Percentiles rank a stretch among this genome's conserved stretches.
Evolutionary conservation across 2,797 vertebrate genomes (phyloP).

Genomic region (Synanceia verrucosa): DNA sequence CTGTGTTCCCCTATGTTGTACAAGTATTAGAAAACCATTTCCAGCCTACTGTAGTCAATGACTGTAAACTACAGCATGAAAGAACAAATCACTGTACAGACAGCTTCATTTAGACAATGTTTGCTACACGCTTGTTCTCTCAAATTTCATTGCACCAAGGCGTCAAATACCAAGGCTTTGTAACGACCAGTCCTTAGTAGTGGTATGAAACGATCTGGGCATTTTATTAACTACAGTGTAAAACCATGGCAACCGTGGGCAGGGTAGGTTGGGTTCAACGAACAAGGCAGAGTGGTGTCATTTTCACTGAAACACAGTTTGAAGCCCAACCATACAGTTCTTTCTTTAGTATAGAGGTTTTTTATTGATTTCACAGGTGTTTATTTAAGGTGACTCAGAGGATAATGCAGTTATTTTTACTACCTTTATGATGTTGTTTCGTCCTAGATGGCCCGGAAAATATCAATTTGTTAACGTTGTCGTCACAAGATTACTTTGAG

Average conservation of each 20-base stretch:
- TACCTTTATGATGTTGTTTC: background rate
- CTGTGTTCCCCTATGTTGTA: background rate
- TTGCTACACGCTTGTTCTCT: background rate
- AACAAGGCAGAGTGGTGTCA: too few species aligned
- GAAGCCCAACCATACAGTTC: fast-evolving
- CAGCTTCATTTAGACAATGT: background rate
- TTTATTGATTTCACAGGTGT: too few species aligned
- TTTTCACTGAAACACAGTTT: too few species aligned
- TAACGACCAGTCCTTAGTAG: too few species aligned
- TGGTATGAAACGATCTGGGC: too few species aligned
- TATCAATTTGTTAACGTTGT: background rate
- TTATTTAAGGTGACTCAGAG: background rate
- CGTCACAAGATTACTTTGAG: background rate
- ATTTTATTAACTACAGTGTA: too few species aligned
- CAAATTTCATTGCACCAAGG: background rate
- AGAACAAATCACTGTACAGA: fast-evolving
- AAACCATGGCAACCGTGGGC: too few species aligned
- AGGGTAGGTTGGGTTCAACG: too few species aligned
- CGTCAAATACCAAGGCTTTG: too few species aligned
- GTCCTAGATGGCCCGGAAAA: slow-evolving; percentile 66
- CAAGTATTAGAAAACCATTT: background rate
- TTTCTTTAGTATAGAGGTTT: too few species aligned
- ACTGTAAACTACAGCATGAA: background rate
- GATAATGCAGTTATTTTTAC: background rate
- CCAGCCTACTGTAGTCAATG: background rate